Evolutionary conservation across 2,113 vertebrate genomes (phyloP), one percentile per base, ranked within the genome.

Genomic region (Pionites leucogaster): DNA sequence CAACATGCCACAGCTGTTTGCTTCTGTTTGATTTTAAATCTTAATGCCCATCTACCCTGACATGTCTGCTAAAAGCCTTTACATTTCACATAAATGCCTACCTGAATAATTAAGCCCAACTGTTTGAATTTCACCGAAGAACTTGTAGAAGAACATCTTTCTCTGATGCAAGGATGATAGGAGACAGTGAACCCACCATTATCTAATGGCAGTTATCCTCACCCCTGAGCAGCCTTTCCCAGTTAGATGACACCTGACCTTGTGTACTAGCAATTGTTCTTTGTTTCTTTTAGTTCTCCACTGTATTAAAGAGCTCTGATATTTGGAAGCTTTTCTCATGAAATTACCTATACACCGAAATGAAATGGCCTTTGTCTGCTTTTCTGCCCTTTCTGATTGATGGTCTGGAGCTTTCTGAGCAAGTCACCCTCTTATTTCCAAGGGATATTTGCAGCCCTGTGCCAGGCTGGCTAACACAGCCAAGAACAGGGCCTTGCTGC

Each of bases 171-270:
- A 60, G 20, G 33, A 15, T 67, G 39, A 31, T 10, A 39, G 78
- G 65, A 71, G 20, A 28, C 42, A 18, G 7, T 37, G 77, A 64
- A 42, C 3, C 1, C 25, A 67, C 46, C 49, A 67, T 41, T 44
- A 0, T 0, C 31, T 92, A 60, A 67, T 53, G 44, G 49, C 4
- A 60, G 46, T 19, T 60, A 41, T 28, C 41, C 25, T 69, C 0
- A 0, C 9, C 15, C 7, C 8, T 72, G 28, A 80, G 28, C 27
- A 60, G 29, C 52, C 29, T 92, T 85, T 90, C 62, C 71, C 15
- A 50, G 33, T 46, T 76, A 79, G 12, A 50, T 72, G 28, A 85
- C 39, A 57, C 22, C 5, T 7, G 9, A n/a, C 33, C 29, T 79
- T 87, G 35, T 31, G 46, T 88, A 23, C 35, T 13, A 75, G 42